Evolutionary conservation across 1,140 invertebrate genomes (phyloP), one percentile per base, ranked within the genome.

Genomic region (Macrostomum lignano): DNA sequence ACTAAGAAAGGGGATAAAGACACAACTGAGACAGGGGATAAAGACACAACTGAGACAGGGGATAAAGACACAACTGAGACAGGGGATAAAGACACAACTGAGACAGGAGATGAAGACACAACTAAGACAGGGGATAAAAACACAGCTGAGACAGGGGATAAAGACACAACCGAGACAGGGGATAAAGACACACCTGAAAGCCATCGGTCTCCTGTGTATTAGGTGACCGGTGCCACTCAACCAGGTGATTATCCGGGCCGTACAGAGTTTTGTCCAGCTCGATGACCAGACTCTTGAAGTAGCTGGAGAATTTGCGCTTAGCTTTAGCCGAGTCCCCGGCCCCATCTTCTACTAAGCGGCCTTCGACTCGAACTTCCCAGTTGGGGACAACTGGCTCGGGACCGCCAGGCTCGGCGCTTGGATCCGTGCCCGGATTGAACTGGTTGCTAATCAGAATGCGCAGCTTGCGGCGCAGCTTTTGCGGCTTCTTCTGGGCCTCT

Each of bases 151-250:
- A n/a, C n/a, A n/a, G n/a, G n/a, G n/a, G n/a, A n/a, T n/a, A n/a
- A n/a, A n/a, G n/a, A n/a, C n/a, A n/a, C n/a, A n/a, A n/a, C n/a
- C n/a, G n/a, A n/a, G n/a, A n/a, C n/a, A n/a, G n/a, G n/a, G n/a
- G n/a, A n/a, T n/a, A n/a, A n/a, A n/a, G n/a, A n/a, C n/a, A n/a
- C n/a, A n/a, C n/a, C n/a, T 98, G 91, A 58, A 98, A 98, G 1
- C 91, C 91, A 61, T 98, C 91, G 15, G 91, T 98, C 65, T 98
- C 91, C 57, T 91, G 81, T 1, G 88, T 98, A 35, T 76, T 84
- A 17, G 81, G 68, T 1, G 84, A 94, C 47, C 91, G 68, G 61
- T 98, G 88, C 55, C 55, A 58, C 52, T 57, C 84, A n/a, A 93
- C 84, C 32, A 94, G 65, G 62, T 96, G 86, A 62, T 98, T 98